Conservation (phyloP, 2,888 invertebrate species). For the Macrophya annulata region DNA sequence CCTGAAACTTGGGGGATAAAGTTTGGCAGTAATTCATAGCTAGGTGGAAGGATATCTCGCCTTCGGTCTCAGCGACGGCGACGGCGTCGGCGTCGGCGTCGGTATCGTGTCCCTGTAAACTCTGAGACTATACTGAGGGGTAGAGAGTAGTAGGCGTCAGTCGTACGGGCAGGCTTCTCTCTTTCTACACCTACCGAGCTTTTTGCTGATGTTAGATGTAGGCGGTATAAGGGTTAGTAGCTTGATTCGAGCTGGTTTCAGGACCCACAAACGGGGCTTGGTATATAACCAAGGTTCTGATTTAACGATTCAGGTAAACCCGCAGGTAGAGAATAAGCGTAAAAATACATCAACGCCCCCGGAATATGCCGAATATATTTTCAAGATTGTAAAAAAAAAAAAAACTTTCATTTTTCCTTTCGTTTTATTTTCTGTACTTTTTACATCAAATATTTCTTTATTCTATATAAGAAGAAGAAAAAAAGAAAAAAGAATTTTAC, state of each 20-base stretch:
- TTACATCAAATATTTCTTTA: no score
- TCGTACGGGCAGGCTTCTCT: background rate
- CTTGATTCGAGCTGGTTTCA: background rate
- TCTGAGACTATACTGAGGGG: background rate
- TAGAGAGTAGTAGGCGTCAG: background rate
- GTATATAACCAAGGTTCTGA: background rate
- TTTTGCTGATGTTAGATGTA: conserved; percentile 10
- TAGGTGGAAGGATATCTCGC: background rate
- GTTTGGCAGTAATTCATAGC: conserved; percentile 49
- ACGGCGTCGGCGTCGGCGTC: background rate
- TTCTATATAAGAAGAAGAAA: no score
- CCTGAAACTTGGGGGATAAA: conserved; percentile 38
- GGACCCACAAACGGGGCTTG: background rate
- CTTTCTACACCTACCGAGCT: background rate
- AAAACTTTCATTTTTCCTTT: background rate
- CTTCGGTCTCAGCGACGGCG: no score
- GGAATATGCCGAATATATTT: background rate
- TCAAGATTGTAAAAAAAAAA: background rate
- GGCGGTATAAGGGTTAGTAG: background rate
- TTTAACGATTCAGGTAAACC: conserved; percentile 29
- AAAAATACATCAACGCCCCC: background rate
- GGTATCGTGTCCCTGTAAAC: conserved; percentile 1
- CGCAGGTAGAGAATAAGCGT: background rate
- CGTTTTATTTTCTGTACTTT: background rate
- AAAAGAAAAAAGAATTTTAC: no score